phyloP scores from a whole-genome alignment of 2,888 invertebrate genomes.

The Acanthococcus lagerstroemiae region DNA sequence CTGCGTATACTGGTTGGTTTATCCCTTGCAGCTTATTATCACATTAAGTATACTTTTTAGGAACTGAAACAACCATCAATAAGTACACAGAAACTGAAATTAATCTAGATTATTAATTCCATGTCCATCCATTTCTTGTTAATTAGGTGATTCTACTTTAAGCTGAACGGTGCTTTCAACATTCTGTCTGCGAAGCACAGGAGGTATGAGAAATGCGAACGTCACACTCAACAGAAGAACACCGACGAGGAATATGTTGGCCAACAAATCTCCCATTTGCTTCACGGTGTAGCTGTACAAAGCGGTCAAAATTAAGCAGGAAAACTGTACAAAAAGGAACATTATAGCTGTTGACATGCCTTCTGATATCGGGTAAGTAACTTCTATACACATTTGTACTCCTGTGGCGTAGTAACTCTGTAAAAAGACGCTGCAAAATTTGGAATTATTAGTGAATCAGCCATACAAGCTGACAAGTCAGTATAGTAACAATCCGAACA shows the following conservation, averaged over 20 bases:
- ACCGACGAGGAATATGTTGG: not conserved
- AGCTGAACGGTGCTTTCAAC: not conserved
- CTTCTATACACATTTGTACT: constrained; percentile 18
- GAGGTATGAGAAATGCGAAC: not conserved
- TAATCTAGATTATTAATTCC: too few relatives aligned
- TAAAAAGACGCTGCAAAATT: constrained; percentile 11
- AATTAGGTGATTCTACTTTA: too few relatives aligned
- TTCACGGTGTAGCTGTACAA: not conserved
- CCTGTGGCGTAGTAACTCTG: constrained; percentile 3
- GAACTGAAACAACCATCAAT: too few relatives aligned
- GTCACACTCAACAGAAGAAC: not conserved
- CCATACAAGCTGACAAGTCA: not conserved
- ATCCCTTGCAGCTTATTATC: too few relatives aligned
- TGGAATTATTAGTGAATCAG: not conserved
- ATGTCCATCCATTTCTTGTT: too few relatives aligned
- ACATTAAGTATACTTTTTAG: too few relatives aligned
- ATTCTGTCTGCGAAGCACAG: constrained; percentile 3
- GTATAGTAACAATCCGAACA: too few relatives aligned
- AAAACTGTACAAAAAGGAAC: not conserved
- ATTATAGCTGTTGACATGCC: constrained; percentile 1
- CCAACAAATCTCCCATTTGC: not conserved
- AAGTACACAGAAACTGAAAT: too few relatives aligned
- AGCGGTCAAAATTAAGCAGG: not conserved
- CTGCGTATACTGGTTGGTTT: too few relatives aligned
- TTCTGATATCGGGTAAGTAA: constrained; percentile 16